Evolutionary conservation across 2,888 invertebrate genomes (phyloP), one percentile per base, ranked within the genome.

Genomic region (Polydrusus tereticollis): DNA sequence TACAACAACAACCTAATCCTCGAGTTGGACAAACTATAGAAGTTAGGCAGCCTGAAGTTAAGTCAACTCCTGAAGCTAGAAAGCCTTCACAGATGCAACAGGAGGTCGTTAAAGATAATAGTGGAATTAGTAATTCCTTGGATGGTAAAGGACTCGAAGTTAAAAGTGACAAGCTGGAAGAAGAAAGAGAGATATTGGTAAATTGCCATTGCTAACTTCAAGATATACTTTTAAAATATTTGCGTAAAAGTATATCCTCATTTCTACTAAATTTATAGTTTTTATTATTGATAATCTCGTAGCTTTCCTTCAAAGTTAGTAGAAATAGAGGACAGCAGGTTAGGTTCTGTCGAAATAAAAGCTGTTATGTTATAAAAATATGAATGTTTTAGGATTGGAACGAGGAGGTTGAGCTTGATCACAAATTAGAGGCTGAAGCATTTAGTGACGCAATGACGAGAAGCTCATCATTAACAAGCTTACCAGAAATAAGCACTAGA

Each of bases 341-440:
- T n/a, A n/a, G n/a, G n/a, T n/a, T n/a, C n/a, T n/a, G n/a, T n/a
- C n/a, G n/a, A n/a, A n/a, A n/a, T n/a, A n/a, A n/a, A n/a, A n/a
- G n/a, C n/a, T n/a, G n/a, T n/a, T n/a, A n/a, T n/a, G n/a, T n/a
- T n/a, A n/a, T 14, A 43, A 14, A 50, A 21, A 50, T 38, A 33
- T 10, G 7, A 10, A 1, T 43, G 23, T 66, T 71, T 18, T 74
- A 89, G 87, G 89, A 90, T 82, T 90, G 90, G 90, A 88, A 87
- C 75, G 89, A 89, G 81, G 90, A 90, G 81, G 89, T 90, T 16
- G 89, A 90, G 80, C 79, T 87, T 67, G 85, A 85, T 75, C 87
- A 87, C 73, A 85, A 84, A 72, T 78, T 86, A 60, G 87, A 88
- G 77, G 85, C 85, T 21, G 88, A 88, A 81, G 84, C 85, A 74